A percentile compares a stretch with the other conserved stretches of the same genome.
Conservation (phyloP, 2,888 invertebrate genomes). For the Rhorus exstirpatorius region DNA sequence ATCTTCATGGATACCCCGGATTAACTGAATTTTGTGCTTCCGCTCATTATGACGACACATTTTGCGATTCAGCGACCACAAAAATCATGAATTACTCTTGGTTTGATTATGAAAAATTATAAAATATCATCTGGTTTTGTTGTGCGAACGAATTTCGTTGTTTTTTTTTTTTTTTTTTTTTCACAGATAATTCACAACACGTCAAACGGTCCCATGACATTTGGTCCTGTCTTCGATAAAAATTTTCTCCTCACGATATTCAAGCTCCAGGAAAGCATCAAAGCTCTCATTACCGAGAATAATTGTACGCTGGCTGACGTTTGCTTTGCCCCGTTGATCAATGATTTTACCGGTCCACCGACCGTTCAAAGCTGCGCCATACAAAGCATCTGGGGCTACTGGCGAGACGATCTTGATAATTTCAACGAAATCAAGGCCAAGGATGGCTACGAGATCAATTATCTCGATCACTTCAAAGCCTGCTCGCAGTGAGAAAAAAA, state of each 20-base stretch:
- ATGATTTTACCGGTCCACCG: slow-evolving; percentile 87
- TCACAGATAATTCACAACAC: slow-evolving; percentile 89
- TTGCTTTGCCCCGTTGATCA: slow-evolving; percentile 96
- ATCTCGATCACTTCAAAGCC: slow-evolving; percentile 91
- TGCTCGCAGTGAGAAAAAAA: slow-evolving; percentile 90
- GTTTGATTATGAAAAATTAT: too few relatives aligned
- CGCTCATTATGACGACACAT: too few relatives aligned
- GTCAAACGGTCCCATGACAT: slow-evolving; percentile 89
- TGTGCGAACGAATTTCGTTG: too few relatives aligned
- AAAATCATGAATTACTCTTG: too few relatives aligned
- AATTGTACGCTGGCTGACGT: slow-evolving; percentile 90
- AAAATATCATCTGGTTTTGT: too few relatives aligned
- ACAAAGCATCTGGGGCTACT: slow-evolving; percentile 97
- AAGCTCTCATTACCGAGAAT: slow-evolving; percentile 84
- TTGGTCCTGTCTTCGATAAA: slow-evolving; percentile 95
- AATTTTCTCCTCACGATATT: slow-evolving; percentile 92
- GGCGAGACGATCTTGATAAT: slow-evolving; percentile 89
- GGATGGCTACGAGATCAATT: slow-evolving; percentile 86
- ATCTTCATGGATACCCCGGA: too few relatives aligned
- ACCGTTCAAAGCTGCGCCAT: slow-evolving; percentile 92
- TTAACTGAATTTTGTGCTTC: too few relatives aligned
- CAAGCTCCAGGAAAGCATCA: slow-evolving; percentile 91
- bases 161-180: too few relatives aligned
- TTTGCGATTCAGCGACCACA: too few relatives aligned
- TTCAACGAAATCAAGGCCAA: slow-evolving; percentile 87